Evolutionary conservation across 2,797 vertebrate species (phyloP), one percentile per base, ranked within the genome.

Genomic region (Sebastiscus tertius): DNA sequence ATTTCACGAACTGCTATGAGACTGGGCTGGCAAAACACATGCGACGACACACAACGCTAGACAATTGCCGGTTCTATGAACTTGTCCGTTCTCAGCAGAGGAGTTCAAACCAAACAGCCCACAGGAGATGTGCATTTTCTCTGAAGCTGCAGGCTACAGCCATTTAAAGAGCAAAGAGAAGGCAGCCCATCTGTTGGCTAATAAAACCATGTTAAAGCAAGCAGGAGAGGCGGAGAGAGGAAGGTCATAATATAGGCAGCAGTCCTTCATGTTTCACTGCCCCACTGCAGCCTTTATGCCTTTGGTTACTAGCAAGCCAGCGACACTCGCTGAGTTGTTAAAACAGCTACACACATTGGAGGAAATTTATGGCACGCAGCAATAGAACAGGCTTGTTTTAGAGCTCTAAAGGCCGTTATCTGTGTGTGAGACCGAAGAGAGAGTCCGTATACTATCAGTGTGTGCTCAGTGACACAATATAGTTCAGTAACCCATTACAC

Each of bases 171-270:
- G 86, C 91, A 88, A 67, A 88, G 81, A 88, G 66, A 92, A 81
- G 83, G 64, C 76, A 59, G 83, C 79, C 88, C 92, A 93, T 95
- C 89, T 94, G 93, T 80, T 76, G 72, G 79, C 83, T 85, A 90
- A 91, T 93, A 92, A 93, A 93, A 90, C 13, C 78, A 79, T 77
- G 79, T 84, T 77, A 81, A 85, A 87, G 80, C 64, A 66, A 86
- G 77, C 70, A 62, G 67, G 67, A 58, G 77, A 78, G 64, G 66
- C 20, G 71, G 68, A 77, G n/a, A 31, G 61, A 64, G 67, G 65
- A 36, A 72, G 84, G 82, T 87, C 78, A 81, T 85, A 82, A 81
- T 68, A 55, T 29, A 61, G 78, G 76, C 56, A 79, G 80, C 85
- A 83, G 84, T 86, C 87, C 81, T 86, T 92, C 88, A 88, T 86